Evolutionary conservation across 2,888 invertebrate species (phyloP), one percentile per base, ranked within the genome.

Genomic region (Zele albiditarsus): DNA sequence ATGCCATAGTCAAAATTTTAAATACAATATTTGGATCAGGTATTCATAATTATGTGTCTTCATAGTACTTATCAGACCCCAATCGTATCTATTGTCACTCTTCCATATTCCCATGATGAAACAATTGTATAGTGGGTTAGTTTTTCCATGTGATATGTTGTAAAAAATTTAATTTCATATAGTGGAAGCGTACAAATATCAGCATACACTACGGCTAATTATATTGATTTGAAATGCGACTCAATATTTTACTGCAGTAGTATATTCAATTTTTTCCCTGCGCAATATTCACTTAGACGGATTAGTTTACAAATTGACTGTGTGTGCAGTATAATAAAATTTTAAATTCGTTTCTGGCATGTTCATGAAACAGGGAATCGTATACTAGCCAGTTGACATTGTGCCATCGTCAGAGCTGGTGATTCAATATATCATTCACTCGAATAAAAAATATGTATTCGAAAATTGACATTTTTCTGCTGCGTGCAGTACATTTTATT

Each of bases 81-180:
- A n/a, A n/a, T n/a, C n/a, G n/a, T n/a, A 85, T 68, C 70, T 72
- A 74, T 42, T n/a, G 20, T 58, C 38, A 46, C 58, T 16, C 46
- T 53, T n/a, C n/a, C n/a, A n/a, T n/a, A n/a, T n/a, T 8, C 31
- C 4, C 31, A 31, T 31, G 31, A 31, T 6, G 5, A 31, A 3
- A 31, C 3, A 31, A n/a, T n/a, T n/a, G n/a, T n/a, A n/a, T n/a
- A n/a, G n/a, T n/a, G n/a, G n/a, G n/a, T n/a, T n/a, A n/a, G n/a
- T n/a, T n/a, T n/a, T 62, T 67, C 46, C 53, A 72, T 53, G 27
- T 31, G 53, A 27, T 69, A 68, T 68, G 62, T 68, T 20, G 57
- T 63, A 12, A 12, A 12, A 42, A 23, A 20, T 4, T 20, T 10
- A 23, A 20, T 42, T 60, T 73, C 38, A 67, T 57, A 28, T 58